phyloP scores from a whole-genome alignment of 2,888 invertebrate species.

The Periphyllus acericola region DNA sequence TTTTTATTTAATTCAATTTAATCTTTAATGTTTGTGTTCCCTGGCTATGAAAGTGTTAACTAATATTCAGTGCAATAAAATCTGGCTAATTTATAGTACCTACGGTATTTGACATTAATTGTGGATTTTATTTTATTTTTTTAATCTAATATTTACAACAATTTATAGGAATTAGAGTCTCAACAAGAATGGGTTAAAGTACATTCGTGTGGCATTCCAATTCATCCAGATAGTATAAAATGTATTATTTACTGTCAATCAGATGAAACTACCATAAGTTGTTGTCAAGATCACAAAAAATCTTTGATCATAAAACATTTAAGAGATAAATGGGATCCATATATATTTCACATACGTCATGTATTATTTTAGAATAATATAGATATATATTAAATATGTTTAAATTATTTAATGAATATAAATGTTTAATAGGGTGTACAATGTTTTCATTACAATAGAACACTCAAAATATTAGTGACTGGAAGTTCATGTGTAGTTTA shows the following conservation, averaged over 20 bases:
- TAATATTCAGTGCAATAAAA: no score
- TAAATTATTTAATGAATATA: not conserved
- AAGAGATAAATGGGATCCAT: conserved; percentile 70
- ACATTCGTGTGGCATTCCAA: conserved; percentile 67
- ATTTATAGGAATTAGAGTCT: conserved; percentile 70
- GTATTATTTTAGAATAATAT: conserved; percentile 66
- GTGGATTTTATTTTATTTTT: no score
- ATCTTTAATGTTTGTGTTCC: no score
- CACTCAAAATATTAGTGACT: conserved; percentile 70
- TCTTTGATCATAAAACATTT: conserved; percentile 70
- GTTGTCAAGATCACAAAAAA: conserved; percentile 71
- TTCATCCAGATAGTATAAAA: conserved; percentile 70
- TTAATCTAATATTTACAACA: not conserved
- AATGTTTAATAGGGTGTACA: conserved; percentile 70
- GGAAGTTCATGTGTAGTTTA: conserved; percentile 72
- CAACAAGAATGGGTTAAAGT: conserved; percentile 70
- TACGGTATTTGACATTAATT: no score
- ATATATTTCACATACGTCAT: conserved; percentile 71
- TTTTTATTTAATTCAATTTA: no score
- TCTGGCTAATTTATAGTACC: no score
- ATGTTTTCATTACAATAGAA: conserved; percentile 71
- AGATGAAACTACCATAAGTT: conserved; percentile 70
- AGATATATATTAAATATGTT: not conserved
- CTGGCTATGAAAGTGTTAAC: no score
- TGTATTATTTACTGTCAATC: conserved; percentile 69